A percentile compares a stretch with the other conserved stretches of the same genome.
Conservation (phyloP, 2,113 vertebrate genomes). For the Athene noctua region DNA sequence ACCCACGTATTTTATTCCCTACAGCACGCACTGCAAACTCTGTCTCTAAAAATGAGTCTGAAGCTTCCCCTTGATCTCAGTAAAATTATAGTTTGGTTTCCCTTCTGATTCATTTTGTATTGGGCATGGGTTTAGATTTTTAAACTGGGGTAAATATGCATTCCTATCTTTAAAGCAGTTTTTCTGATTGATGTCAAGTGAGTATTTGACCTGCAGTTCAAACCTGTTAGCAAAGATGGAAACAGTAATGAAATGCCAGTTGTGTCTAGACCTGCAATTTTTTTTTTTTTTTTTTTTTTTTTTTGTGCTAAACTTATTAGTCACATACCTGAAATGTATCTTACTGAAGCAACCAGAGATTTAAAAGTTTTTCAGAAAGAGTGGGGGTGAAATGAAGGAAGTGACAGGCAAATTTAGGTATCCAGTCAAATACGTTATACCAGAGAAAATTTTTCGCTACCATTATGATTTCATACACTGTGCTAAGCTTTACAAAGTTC, state of each 20-base stretch:
- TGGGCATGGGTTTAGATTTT: not conserved
- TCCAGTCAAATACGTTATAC: not conserved
- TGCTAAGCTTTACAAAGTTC: not conserved
- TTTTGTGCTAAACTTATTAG: not conserved
- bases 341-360: not conserved
- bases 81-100: constrained; percentile 29
- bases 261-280: not conserved
- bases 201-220: not conserved
- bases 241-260: not conserved
- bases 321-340: not conserved
- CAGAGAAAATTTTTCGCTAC: not conserved
- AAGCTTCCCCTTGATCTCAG: constrained; percentile 45
- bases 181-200: not conserved
- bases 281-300: not conserved
- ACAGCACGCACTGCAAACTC: constrained; percentile 44
- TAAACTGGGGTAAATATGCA: not conserved
- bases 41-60: constrained; percentile 42
- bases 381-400: not conserved
- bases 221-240: not conserved
- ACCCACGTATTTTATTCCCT: constrained; percentile 66
- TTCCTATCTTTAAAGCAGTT: not conserved
- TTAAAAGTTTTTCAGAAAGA: not conserved
- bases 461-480: not conserved
- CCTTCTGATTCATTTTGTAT: not conserved
- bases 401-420: not conserved